Evolutionary conservation across 2,888 invertebrate species (phyloP), one percentile per base, ranked within the genome.

Genomic region (Mystacides longicornis): DNA sequence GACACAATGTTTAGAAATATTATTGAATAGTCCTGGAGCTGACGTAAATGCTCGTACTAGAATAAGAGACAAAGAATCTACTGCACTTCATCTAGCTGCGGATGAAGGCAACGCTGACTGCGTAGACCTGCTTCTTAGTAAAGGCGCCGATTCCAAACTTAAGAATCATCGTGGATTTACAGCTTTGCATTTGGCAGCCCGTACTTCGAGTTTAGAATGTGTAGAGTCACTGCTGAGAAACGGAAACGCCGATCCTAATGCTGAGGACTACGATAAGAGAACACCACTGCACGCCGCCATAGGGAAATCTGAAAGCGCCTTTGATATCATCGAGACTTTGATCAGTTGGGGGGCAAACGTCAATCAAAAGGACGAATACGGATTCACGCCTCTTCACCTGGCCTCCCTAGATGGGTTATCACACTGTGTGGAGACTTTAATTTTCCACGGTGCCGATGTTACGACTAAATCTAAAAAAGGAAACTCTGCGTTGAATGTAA

Each of bases 391-490:
- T 1, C 75, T 93, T 42, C 92, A 93, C 68, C 79, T 93, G 60
- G 92, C 92, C 3, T 91, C 91, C 3, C 72, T 92, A 9, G 92
- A 92, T 67, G 92, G 92, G 33, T 75, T 91, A 37, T 87, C 89
- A 0, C 86, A 87, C 64, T 91, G 91, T 68, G 92, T 92, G 1
- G 89, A 91, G 68, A 83, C 89, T 62, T 72, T 93, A 60, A 86
- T 93, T 59, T 86, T 85, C 66, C 86, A 88, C 67, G 92, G 91
- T 2, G 91, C 91, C 49, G 92, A 93, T 74, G 86, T 93, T n/a
- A 91, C 90, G 14, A 88, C 90, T 2, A 85, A 87, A 65, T 92
- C 91, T 51, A 89, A 87, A 69, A 91, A 89, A 65, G 91, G 92
- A 56, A 87, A 89, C 68, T 88, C 89, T 7, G 91, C 91, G 22